Conservation (phyloP, 2,113 vertebrate species). For the Naja naja region DNA sequence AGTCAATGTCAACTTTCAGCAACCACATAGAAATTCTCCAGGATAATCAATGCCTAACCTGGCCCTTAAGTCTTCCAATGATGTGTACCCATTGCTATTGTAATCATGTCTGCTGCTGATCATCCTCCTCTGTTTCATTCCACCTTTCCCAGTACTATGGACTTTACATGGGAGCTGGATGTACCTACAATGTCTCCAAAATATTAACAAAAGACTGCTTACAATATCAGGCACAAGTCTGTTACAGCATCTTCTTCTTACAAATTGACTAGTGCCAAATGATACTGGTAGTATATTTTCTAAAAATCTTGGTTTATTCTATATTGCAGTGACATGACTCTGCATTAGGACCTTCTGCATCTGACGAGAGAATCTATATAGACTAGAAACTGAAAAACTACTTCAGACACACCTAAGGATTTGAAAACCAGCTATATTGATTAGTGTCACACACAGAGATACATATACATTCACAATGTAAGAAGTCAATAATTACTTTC, state of each 20-base stretch:
- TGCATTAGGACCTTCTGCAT: background rate
- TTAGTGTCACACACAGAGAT: background rate
- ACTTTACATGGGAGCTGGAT: background rate
- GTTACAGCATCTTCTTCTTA: background rate
- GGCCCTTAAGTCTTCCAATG: background rate
- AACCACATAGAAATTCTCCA: background rate
- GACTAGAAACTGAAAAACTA: background rate
- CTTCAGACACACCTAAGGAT: background rate
- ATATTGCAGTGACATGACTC: background rate
- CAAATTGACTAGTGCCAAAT: background rate
- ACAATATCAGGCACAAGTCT: background rate
- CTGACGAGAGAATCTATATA: background rate
- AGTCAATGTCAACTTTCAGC: background rate
- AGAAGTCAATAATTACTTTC: background rate
- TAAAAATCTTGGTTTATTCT: background rate
- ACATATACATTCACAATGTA: background rate
- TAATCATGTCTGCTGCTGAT: background rate
- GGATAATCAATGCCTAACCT: background rate
- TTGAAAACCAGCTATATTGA: background rate
- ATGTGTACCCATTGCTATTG: background rate
- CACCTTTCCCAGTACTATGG: background rate
- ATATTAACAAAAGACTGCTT: background rate
- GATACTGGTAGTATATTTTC: background rate
- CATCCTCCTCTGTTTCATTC: background rate
- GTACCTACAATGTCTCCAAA: background rate